Base-by-base conservation (phyloP, 2,888 invertebrate genomes). In the Patella caerulea region DNA sequence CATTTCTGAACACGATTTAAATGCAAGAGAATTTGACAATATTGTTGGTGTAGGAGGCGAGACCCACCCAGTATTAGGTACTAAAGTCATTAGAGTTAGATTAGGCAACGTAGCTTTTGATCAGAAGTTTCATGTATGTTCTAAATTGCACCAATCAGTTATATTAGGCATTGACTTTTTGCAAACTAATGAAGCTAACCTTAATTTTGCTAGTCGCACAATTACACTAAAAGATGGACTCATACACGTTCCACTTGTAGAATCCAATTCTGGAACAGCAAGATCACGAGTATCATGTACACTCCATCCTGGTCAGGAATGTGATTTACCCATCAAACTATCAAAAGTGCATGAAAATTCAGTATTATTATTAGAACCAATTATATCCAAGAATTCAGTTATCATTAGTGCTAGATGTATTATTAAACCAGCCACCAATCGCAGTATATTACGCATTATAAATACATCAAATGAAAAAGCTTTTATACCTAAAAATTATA, bases 111-210 rank as follows among this genome's bases (percentile, higher is more conserved):
- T 24, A 34, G 53, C 9, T 3, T 29, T 75, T 15, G 9, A 52
- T 17, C 75, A 75, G 52, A 78, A 70, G 3, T 75, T 80, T 29
- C 29, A 78, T 59, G 73, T 80, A 1, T 53, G 78, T 4, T 9
- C 34, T 1, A n/a, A 72, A 5, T 29, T 78, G 14, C 71, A 71
- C 9, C 73, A 75, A 34, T 59, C 71, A 0, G 4, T 80, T 1
- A 55, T 80, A n/a, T 34, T 80, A 56, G 83, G 81, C 65, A n/a
- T 77, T 19, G 83, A 83, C 73, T 83, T 83, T 65, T 70, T 83
- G 19, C 77, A 71, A 15, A 72, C 72, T 14, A 74, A 83, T 29
- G 56, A 75, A 17, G 80, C 79, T 7, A 73, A 65, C 59, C 73
- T 82, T 2, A 76, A 83, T 53, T 80, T 79, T 71, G 73, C 70